Percentiles rank a stretch among this genome's conserved stretches.
Evolutionary conservation across 1,140 invertebrate species (phyloP).

Genomic region (Octopus sinensis): DNA sequence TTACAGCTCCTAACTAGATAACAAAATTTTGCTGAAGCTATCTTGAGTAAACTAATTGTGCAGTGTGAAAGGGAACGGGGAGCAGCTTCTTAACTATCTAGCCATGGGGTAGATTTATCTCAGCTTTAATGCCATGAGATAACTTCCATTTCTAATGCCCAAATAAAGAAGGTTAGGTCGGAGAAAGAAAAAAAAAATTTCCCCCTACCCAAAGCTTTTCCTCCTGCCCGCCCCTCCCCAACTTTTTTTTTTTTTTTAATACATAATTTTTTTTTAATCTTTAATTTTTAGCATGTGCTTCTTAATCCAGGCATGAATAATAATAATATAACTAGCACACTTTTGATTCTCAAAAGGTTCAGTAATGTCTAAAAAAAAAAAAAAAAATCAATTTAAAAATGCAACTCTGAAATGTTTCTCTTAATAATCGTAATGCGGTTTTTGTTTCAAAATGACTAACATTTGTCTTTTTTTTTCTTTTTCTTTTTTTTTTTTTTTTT

Average conservation of each 20-base stretch:
- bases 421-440: constrained; percentile 1
- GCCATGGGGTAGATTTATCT: no score
- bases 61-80: no score
- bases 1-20: no score
- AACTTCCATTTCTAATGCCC: no score
- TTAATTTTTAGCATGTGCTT: constrained; percentile 2
- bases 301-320: constrained; percentile 3
- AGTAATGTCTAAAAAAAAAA: background rate
- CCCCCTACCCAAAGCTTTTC: background rate
- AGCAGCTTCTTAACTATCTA: no score
- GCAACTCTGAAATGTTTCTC: constrained; percentile 4
- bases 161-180: no score
- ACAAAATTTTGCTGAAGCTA: no score
- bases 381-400: background rate
- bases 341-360: constrained; percentile 4
- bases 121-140: no score
- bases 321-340: background rate
- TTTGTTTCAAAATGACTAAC: constrained; percentile 9
- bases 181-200: background rate
- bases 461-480: constrained; percentile 10
- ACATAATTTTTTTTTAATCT: background rate
- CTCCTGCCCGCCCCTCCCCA: background rate
- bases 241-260: no score
- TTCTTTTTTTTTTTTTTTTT: constrained; percentile 1
- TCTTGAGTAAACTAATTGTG: no score